Conservation (phyloP, 2,888 invertebrate species). For the Bruchidius siliquastri region DNA sequence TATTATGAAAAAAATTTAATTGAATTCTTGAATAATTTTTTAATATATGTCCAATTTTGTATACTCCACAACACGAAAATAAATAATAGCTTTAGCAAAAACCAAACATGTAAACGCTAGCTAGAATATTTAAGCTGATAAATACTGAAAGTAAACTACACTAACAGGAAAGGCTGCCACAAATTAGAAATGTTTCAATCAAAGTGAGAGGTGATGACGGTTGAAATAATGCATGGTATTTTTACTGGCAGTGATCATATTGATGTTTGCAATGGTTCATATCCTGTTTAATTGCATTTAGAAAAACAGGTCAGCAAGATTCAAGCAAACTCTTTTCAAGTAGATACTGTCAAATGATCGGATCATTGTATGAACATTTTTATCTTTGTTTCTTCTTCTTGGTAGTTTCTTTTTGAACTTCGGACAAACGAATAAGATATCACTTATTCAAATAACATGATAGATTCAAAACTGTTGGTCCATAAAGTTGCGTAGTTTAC, state of each 20-base stretch:
- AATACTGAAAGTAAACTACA: too few species aligned
- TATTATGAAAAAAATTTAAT: background rate
- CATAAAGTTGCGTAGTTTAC: constrained; percentile 1
- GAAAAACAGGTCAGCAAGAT: too few species aligned
- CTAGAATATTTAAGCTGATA: too few species aligned
- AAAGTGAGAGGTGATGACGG: too few species aligned
- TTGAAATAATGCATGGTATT: too few species aligned
- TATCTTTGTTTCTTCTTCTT: background rate
- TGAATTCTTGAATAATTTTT: background rate
- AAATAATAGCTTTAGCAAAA: background rate
- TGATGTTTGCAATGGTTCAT: too few species aligned
- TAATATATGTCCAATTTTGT: background rate
- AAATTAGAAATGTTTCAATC: too few species aligned
- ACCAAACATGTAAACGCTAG: background rate
- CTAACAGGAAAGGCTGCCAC: too few species aligned
- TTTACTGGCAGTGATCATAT: too few species aligned
- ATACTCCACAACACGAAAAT: background rate
- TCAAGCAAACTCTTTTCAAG: too few species aligned
- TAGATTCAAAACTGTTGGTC: background rate
- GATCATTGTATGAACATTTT: background rate
- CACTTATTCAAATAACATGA: background rate
- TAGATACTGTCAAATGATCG: too few species aligned
- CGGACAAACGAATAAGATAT: background rate
- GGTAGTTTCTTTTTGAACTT: background rate
- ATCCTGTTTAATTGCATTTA: too few species aligned